phyloP scores from a whole-genome alignment of 2,888 invertebrate genomes.

The Gari tellinella region DNA sequence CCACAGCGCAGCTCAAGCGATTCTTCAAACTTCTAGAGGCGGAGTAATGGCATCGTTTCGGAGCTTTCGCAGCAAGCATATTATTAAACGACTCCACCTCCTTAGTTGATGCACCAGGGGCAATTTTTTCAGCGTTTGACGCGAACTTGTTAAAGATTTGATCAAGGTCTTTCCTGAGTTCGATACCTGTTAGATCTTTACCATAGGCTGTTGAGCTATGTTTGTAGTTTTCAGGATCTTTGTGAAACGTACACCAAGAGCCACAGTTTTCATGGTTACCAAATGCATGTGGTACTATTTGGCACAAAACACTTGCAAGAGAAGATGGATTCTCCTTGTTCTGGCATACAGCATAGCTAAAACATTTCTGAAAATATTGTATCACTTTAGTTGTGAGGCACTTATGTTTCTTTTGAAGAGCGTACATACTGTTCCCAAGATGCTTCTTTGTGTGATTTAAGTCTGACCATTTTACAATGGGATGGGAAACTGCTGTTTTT shows the following conservation, averaged over 20 bases:
- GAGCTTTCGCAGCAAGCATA: too few species aligned
- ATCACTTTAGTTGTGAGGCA: constrained; percentile 21
- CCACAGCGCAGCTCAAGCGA: too few species aligned
- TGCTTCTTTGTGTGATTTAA: constrained; percentile 30
- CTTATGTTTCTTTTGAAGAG: constrained; percentile 26
- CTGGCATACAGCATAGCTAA: constrained; percentile 26
- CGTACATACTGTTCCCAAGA: constrained; percentile 19
- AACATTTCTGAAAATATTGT: constrained; percentile 28
- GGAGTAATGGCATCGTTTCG: too few species aligned
- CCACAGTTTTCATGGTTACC: constrained; percentile 21
- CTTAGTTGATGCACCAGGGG: too few species aligned
- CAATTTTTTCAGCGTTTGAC: too few species aligned
- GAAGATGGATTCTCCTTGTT: constrained; percentile 17
- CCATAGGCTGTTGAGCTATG: too few species aligned
- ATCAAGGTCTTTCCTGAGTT: constrained; percentile 10
- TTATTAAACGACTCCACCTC: too few species aligned
- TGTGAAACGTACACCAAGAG: too few species aligned
- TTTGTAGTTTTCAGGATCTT: not conserved
- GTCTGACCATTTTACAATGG: constrained; percentile 30
- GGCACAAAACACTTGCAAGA: constrained; percentile 7
- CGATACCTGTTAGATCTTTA: constrained; percentile 19
- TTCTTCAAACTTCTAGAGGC: too few species aligned
- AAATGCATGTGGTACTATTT: constrained; percentile 29
- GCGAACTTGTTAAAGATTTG: too few species aligned
- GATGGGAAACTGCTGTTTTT: constrained; percentile 4